Evolutionary conservation across 2,888 invertebrate genomes (phyloP).

Genomic region (Microctonus hyperodae): DNA sequence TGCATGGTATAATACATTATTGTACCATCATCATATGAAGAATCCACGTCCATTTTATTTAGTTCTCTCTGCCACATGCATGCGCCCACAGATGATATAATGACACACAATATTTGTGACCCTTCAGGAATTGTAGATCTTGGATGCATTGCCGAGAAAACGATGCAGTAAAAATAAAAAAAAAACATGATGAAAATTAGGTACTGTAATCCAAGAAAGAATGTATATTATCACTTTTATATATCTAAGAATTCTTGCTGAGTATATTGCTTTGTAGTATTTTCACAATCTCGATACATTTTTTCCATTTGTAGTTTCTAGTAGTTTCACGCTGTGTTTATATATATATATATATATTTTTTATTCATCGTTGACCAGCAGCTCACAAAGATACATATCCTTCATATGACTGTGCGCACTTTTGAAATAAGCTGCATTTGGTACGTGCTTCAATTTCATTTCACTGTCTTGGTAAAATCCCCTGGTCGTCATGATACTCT

Average conservation of each 20-base stretch:
- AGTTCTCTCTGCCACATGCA: constrained; percentile 9
- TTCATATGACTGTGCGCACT: constrained; percentile 2
- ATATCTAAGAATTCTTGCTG: neutral
- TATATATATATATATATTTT: too few relatives aligned
- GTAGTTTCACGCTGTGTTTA: neutral
- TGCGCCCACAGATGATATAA: constrained; percentile 25
- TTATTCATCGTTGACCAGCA: neutral
- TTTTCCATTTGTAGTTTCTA: too few relatives aligned
- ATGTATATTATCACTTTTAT: neutral
- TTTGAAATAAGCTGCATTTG: constrained; percentile 8
- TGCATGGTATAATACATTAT: too few relatives aligned
- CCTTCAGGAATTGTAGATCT: neutral
- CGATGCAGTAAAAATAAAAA: neutral
- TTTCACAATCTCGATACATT: constrained; percentile 12
- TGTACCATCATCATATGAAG: constrained; percentile 3
- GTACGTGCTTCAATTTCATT: constrained; percentile 29
- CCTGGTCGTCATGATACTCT: neutral
- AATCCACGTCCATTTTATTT: constrained; percentile 10
- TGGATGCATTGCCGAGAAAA: neutral
- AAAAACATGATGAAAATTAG: neutral
- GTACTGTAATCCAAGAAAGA: neutral
- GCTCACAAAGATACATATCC: neutral
- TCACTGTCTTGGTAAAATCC: neutral
- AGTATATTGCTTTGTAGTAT: neutral
- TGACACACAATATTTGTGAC: neutral